Evolutionary conservation across 2,113 vertebrate genomes (phyloP).

Genomic region (Lycaon pictus): DNA sequence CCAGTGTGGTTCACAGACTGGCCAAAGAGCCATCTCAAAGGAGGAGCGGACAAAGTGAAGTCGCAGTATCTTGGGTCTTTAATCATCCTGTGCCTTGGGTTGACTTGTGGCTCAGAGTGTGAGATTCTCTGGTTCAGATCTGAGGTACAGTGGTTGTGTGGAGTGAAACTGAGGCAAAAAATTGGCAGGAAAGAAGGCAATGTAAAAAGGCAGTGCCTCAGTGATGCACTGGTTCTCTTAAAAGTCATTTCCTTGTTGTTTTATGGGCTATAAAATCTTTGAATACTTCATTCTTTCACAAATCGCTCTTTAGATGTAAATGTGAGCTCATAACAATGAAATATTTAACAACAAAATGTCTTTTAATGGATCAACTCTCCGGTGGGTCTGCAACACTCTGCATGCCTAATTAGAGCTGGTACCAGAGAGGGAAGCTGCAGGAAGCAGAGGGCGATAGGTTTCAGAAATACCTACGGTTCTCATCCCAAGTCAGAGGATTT

Average conservation of each 20-base stretch:
- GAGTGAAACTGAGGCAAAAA: not conserved
- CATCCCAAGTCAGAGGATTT: not conserved
- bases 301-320: slow-evolving; percentile 80
- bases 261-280: slow-evolving; percentile 82
- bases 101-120: not conserved
- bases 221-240: slow-evolving; percentile 56
- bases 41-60: not conserved
- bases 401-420: slow-evolving; percentile 65
- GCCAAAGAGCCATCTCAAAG: not conserved
- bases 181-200: slow-evolving; percentile 51
- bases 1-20: not conserved
- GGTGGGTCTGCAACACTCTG: slow-evolving; percentile 63
- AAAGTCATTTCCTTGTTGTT: slow-evolving; percentile 76
- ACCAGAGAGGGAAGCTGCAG: not conserved
- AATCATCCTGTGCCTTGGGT: not conserved
- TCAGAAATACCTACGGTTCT: not conserved
- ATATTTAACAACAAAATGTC: slow-evolving; percentile 84
- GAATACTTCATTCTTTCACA: slow-evolving; percentile 73
- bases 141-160: not conserved
- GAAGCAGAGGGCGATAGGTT: not conserved
- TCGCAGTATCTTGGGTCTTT: not conserved
- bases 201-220: slow-evolving; percentile 50
- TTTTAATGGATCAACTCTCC: slow-evolving; percentile 80
- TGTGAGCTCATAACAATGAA: slow-evolving; percentile 77
- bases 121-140: slow-evolving; percentile 29